Evolutionary conservation across 2,888 invertebrate species (phyloP), one percentile per base, ranked within the genome.

Genomic region (Mythimna lalbum): DNA sequence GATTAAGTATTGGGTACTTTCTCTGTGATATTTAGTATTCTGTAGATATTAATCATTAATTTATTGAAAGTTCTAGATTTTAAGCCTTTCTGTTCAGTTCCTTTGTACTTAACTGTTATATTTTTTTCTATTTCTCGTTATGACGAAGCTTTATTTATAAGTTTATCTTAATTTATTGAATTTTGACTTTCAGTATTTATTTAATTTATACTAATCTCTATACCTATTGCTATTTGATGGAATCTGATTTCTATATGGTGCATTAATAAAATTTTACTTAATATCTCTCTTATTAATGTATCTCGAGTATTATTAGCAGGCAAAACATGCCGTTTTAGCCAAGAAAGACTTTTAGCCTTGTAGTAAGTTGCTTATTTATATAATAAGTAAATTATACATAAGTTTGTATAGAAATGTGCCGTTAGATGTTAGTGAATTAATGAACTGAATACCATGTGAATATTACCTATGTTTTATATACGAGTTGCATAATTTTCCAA

Each of bases 21-120:
- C 93, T 94, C 96, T 96, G 96, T 96, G 96, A 96, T 96, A 96
- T 96, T 94, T 93, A 95, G 94, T 95, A 95, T 95, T 95, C 92
- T 93, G 87, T 94, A 94, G 92, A 92, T 93, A 90, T 86, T 92
- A 90, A 91, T 91, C 88, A 89, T 92, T 95, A 94, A 95, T 95
- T 96, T 95, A 95, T 96, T 96, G 90, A 92, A 49, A 86, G 78
- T 80, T 88, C 86, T 93, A 93, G 92, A 88, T 87, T 87, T 81
- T 95, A 93, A 93, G 93, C 81, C 83, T 86, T 88, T 90, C 87
- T 88, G 82, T 89, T 91, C 89, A 93, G 94, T 95, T 94, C 93
- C 90, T 91, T 83, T 90, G 87, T 89, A 88, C 87, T 87, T 90
- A 90, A 86, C 82, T 78, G 81, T 84, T 87, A 85, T 85, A 82